phyloP scores from a whole-genome alignment of 2,797 vertebrate genomes.

The Rhinophrynus dorsalis region DNA sequence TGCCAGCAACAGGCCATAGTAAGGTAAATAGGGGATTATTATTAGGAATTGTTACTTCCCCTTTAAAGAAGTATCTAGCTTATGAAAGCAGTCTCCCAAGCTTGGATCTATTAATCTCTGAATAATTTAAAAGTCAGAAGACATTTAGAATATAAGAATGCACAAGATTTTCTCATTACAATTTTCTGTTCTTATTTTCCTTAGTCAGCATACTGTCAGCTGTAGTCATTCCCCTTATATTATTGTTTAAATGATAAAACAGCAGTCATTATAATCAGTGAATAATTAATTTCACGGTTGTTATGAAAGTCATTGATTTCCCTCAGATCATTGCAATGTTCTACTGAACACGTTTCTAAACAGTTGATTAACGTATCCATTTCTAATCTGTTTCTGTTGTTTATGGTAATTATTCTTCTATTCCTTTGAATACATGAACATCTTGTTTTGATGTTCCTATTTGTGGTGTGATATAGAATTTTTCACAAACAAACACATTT shows the following conservation, averaged over 20 bases:
- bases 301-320: constrained; percentile 38
- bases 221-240: constrained; percentile 12
- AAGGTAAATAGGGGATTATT: too few relatives aligned
- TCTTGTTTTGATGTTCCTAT: constrained; percentile 10
- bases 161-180: constrained; percentile 30
- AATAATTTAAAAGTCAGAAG: too few relatives aligned
- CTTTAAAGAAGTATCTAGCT: too few relatives aligned
- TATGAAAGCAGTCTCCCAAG: too few relatives aligned
- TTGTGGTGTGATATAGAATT: neutral
- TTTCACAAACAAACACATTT: too few relatives aligned
- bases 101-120: too few relatives aligned
- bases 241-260: constrained; percentile 34
- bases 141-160: constrained; percentile 3
- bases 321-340: constrained; percentile 17
- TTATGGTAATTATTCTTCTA: constrained; percentile 9
- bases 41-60: too few relatives aligned
- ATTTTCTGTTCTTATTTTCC: constrained; percentile 27
- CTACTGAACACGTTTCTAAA: constrained; percentile 19
- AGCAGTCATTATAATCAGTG: constrained; percentile 32
- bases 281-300: constrained; percentile 44
- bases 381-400: constrained; percentile 16
- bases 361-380: constrained; percentile 35
- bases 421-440: constrained; percentile 7
- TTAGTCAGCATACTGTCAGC: constrained; percentile 32
- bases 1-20: too few relatives aligned